phyloP scores from a whole-genome alignment of 2,888 invertebrate species.

The Creontiades dilutus region DNA sequence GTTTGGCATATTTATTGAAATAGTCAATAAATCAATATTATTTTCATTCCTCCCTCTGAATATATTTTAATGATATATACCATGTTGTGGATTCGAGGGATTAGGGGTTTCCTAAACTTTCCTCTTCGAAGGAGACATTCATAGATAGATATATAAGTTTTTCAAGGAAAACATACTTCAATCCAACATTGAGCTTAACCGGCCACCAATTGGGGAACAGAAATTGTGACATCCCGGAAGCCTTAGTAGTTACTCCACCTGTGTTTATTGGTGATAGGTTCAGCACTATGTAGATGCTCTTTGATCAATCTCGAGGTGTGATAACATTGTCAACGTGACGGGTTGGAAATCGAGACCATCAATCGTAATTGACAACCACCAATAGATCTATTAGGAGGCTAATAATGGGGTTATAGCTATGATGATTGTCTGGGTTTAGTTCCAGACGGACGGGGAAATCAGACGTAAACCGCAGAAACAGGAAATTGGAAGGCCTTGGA shows the following conservation, averaged over 20 bases:
- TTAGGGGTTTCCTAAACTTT: too few species aligned
- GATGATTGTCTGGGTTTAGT: conserved; percentile 29
- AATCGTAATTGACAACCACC: conserved; percentile 32
- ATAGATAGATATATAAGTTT: too few species aligned
- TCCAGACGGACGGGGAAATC: background rate
- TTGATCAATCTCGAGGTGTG: background rate
- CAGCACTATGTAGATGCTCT: background rate
- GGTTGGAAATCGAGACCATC: conserved; percentile 19
- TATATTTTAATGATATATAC: too few species aligned
- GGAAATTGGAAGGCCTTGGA: conserved; percentile 47
- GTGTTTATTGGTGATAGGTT: conserved; percentile 23
- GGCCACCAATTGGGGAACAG: too few species aligned
- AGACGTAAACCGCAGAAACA: conserved; percentile 24
- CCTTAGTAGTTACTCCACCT: background rate
- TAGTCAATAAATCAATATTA: too few species aligned
- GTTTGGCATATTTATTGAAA: too few species aligned
- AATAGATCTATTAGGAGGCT: conserved; percentile 35
- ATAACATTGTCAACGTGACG: conserved; percentile 37
- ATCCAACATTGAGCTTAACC: too few species aligned
- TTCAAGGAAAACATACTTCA: too few species aligned
- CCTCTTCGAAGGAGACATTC: too few species aligned
- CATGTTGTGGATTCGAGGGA: too few species aligned
- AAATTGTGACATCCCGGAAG: background rate
- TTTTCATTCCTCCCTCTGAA: too few species aligned
- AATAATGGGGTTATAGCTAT: conserved; percentile 49